Base-by-base conservation (phyloP, 1,140 invertebrate species). In the Akabosia matsudoensis region DNA sequence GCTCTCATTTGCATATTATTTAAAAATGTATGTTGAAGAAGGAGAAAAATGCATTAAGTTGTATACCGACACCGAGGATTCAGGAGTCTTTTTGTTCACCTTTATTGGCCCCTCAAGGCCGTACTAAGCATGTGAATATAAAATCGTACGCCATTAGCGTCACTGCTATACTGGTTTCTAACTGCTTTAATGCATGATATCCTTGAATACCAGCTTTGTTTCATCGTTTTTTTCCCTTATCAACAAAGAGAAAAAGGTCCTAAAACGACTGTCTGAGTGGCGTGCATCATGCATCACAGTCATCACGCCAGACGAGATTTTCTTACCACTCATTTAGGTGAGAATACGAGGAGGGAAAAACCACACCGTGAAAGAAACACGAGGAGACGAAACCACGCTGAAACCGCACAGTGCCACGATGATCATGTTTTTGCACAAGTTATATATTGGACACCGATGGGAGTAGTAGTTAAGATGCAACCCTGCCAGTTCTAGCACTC, bases 31-130 rank as follows among this genome's bases (percentile, higher is more conserved):
- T 18, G 18, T 45, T 45, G 7, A 18, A 45, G 37, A 10, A 10
- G 37, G 37, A 10, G 37, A 18, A 45, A 45, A 18, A 45, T 45
- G 37, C 7, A 45, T 7, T 45, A n/a, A n/a, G n/a, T n/a, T n/a
- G n/a, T 45, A 45, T 45, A 45, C 37, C 7, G 7, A 18, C 37
- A 10, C 37, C 37, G n/a, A n/a, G n/a, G 45, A 51, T 24, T 61
- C 54, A 16, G 13, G 54, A 61, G 26, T 28, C 61, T 67, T 22
- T 7, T 22, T 67, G n/a, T 67, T 67, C 61, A 67, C 61, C 61
- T 67, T 67, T 67, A 67, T 67, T 67, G 61, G 61, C 31, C 61
- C 61, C 61, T 16, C 7, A 67, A 67, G 61, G 61, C 61, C 10
- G 13, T 7, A 30, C 24, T 16, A 61, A 45, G 37, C 37, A 45